A percentile compares a stretch with the other conserved stretches of the same genome.
Conservation (phyloP, 2,888 invertebrate genomes). For the Nipponacmea schrenckii region DNA sequence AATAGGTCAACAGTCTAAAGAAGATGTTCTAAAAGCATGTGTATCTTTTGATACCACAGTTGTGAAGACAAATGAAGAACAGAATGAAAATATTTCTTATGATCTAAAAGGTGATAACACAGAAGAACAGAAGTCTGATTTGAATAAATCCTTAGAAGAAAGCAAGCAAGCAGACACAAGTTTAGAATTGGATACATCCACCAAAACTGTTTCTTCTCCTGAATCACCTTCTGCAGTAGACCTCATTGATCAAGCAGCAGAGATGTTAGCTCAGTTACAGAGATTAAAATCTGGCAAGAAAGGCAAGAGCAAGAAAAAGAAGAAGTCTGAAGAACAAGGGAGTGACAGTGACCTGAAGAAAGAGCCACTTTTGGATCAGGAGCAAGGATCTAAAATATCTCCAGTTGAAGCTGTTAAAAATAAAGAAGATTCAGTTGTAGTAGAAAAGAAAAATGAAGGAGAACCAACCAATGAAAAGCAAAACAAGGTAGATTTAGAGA, state of each 20-base stretch:
- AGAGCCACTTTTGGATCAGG: neutral
- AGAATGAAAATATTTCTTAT: too few relatives aligned
- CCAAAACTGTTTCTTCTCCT: too few relatives aligned
- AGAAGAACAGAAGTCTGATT: too few relatives aligned
- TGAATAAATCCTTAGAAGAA: neutral
- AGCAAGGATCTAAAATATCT: neutral
- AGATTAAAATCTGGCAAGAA: neutral
- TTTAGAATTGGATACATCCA: neutral
- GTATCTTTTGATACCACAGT: too few relatives aligned
- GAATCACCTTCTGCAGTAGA: neutral
- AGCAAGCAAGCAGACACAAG: neutral
- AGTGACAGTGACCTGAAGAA: neutral
- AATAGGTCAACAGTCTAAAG: too few relatives aligned
- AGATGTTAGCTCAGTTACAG: neutral
- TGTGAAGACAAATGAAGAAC: too few relatives aligned
- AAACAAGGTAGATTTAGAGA: neutral
- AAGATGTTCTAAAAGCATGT: too few relatives aligned
- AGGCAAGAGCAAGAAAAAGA: neutral
- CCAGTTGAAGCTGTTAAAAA: neutral
- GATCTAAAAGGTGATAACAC: too few relatives aligned
- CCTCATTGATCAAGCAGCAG: constrained; percentile 1
- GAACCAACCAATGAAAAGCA: neutral
- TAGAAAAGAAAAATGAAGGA: neutral
- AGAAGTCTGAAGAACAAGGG: neutral
- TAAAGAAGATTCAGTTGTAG: neutral